Evolutionary conservation across 2,797 vertebrate species (phyloP).

Genomic region (Spea hammondii): DNA sequence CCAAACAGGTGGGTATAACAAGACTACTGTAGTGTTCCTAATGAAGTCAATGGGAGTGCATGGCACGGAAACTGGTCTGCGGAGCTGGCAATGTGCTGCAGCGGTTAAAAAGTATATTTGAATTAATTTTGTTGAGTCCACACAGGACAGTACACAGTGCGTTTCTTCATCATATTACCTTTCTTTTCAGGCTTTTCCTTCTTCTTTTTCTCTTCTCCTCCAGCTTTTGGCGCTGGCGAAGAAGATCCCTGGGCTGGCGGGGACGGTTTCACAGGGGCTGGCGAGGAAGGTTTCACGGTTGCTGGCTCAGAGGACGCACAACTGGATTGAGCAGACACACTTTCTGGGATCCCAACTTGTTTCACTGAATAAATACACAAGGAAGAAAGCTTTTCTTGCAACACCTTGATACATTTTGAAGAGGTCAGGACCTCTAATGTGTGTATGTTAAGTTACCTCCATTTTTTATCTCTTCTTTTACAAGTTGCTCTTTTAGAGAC

Average conservation of each 20-base stretch:
- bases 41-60: too few species aligned
- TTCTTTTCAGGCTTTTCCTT: constrained; percentile 86
- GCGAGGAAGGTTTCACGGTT: constrained; percentile 25
- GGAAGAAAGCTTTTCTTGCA: not conserved
- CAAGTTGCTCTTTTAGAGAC: constrained; percentile 83
- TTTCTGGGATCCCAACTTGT: constrained; percentile 72
- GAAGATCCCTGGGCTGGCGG: constrained; percentile 55
- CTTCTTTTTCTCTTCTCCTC: constrained; percentile 78
- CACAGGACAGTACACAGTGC: too few species aligned
- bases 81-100: too few species aligned
- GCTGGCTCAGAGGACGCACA: constrained; percentile 60
- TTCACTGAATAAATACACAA: constrained; percentile 68
- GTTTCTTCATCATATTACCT: constrained; percentile 67
- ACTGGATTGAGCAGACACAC: constrained; percentile 55
- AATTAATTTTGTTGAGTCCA: too few species aligned
- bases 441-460: constrained; percentile 71
- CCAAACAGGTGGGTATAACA: too few species aligned
- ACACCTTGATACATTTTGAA: not conserved
- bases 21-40: too few species aligned
- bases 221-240: constrained; percentile 65
- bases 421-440: not conserved
- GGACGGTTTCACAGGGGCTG: constrained; percentile 54
- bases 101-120: too few species aligned
- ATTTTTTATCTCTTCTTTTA: constrained; percentile 86
- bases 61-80: too few species aligned